phyloP scores from a whole-genome alignment of 53 echinoderm and acorn worm genomes.

The Astropecten irregularis region DNA sequence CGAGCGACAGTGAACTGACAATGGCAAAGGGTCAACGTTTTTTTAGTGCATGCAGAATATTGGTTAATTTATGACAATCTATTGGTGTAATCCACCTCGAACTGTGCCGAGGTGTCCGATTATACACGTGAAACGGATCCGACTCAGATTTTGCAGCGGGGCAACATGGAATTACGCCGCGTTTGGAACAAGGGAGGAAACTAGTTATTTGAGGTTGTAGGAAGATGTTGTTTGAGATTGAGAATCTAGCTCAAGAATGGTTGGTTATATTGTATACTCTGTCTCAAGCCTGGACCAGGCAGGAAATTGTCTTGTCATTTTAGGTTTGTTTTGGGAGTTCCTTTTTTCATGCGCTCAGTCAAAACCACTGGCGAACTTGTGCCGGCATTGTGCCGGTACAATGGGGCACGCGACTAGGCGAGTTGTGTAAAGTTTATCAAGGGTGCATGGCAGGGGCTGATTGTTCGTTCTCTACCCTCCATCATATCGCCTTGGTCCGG shows the following conservation, averaged over 20 bases:
- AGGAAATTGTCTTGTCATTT: conserved; percentile 38
- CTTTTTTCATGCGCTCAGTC: background rate
- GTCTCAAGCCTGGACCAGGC: background rate
- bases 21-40: conserved; percentile 52
- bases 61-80: conserved; percentile 40
- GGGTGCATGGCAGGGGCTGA: conserved; percentile 18
- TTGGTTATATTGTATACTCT: conserved; percentile 12
- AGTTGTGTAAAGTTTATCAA: conserved; percentile 48
- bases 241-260: background rate
- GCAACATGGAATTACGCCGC: background rate
- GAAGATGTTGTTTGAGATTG: background rate
- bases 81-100: background rate
- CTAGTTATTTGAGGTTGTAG: background rate
- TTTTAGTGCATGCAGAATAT: conserved; percentile 49
- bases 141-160: background rate
- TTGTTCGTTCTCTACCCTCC: background rate
- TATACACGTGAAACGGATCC: conserved; percentile 35
- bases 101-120: conserved; percentile 36
- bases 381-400: conserved; percentile 19
- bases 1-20: conserved; percentile 11
- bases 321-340: background rate
- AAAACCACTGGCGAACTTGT: conserved; percentile 5
- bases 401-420: conserved; percentile 12
- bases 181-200: background rate
- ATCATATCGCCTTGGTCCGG: too few relatives aligned